These are phyloP conservation scores for Pseudeuparius sepicola DNA, from an alignment of 2,888 invertebrate genomes.

Conservation along the genomic window DNA sequence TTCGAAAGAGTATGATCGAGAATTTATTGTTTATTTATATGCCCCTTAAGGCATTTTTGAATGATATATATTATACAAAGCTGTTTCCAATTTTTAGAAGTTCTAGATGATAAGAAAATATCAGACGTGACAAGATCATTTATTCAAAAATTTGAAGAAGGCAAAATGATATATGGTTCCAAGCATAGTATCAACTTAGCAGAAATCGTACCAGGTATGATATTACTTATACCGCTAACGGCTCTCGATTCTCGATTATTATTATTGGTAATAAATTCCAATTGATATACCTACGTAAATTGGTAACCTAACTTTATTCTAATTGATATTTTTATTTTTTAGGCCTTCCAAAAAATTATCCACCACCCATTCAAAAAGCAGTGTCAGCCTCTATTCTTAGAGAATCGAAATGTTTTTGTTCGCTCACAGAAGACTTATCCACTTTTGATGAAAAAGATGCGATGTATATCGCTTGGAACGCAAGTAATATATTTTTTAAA, in stretches of 20 bases:
- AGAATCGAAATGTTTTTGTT: constrained; percentile 21
- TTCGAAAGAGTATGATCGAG: too few relatives aligned
- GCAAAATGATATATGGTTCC: constrained; percentile 33
- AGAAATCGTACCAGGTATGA: constrained; percentile 28
- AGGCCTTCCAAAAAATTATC: constrained; percentile 34
- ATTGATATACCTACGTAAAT: too few relatives aligned
- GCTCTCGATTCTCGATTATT: too few relatives aligned
- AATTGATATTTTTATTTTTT: constrained; percentile 15
- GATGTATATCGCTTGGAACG: constrained; percentile 30
- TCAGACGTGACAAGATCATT: constrained; percentile 50
- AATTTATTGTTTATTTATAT: too few relatives aligned
- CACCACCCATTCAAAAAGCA: constrained; percentile 34
- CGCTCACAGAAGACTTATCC: constrained; percentile 20
- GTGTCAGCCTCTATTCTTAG: constrained; percentile 33
- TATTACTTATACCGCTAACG: too few relatives aligned
- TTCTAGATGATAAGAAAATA: constrained; percentile 50
- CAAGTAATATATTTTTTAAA: constrained; percentile 23
- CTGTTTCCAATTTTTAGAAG: constrained; percentile 41
- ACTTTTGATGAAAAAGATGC: constrained; percentile 26
- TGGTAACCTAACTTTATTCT: constrained; percentile 1
- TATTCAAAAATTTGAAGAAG: constrained; percentile 51
- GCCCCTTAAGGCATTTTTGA: too few relatives aligned
- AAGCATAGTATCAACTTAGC: constrained; percentile 27
- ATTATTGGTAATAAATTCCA: too few relatives aligned
- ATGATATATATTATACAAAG: too few relatives aligned